Percentiles rank a stretch among this genome's conserved stretches.
phyloP scores from a whole-genome alignment of 2,888 invertebrate species.

The Conus canariensis region DNA sequence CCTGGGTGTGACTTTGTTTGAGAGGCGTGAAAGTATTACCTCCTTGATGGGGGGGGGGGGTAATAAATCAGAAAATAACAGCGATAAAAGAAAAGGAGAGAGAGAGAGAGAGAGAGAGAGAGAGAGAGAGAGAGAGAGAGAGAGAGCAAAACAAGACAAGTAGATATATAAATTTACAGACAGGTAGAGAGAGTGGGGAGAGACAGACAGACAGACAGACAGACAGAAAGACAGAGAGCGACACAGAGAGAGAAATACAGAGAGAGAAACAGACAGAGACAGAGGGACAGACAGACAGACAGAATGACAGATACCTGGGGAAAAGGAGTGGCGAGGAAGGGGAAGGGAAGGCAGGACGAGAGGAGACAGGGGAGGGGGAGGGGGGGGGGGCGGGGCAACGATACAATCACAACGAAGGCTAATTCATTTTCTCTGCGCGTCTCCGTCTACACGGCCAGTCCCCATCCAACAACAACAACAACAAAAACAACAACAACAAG shows the following conservation, averaged over 20 bases:
- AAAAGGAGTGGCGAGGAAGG: background rate
- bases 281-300: background rate
- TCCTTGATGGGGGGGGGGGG: too few relatives aligned
- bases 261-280: background rate
- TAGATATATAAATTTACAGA: background rate
- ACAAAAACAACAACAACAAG: too few relatives aligned
- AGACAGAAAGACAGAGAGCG: background rate
- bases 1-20: too few relatives aligned
- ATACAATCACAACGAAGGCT: too few relatives aligned
- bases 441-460: too few relatives aligned
- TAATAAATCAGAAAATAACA: too few relatives aligned
- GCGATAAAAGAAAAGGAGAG: too few relatives aligned
- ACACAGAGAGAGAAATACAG: background rate
- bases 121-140: conserved; percentile 10
- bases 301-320: background rate
- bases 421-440: too few relatives aligned
- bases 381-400: background rate
- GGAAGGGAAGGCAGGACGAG: background rate
- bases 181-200: background rate
- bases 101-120: background rate
- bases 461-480: too few relatives aligned
- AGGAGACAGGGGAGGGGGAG: background rate
- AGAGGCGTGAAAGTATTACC: too few relatives aligned
- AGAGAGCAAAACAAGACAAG: background rate
- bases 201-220: background rate